Evolutionary conservation across 1,140 invertebrate species (phyloP), one percentile per base, ranked within the genome.

Genomic region (Lucilia cuprina): DNA sequence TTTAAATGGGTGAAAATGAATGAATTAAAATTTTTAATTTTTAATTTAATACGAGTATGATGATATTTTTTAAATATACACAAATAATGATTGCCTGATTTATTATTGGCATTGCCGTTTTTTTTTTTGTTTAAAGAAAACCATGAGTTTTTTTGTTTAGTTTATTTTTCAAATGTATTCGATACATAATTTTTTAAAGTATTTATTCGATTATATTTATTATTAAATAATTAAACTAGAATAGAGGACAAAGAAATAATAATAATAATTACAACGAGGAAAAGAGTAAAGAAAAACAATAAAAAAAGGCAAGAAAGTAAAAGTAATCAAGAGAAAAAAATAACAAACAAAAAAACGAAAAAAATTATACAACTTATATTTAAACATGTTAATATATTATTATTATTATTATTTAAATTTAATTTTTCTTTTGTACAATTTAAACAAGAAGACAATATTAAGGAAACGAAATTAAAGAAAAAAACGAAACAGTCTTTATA

Each of bases 51-150:
- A 35, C 34, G 74, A 77, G 75, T 41, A 78, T 41, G 75, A 70
- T 70, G 65, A 70, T 70, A 70, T 70, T 70, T 17, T 47, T 80
- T 49, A 12, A 80, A 80, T 80, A 80, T 80, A 49, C 77, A 80
- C 77, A 80, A 80, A 80, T 80, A 34, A 41, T 47, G 75, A 19
- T 47, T 17, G 41, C 41, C 10, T 13, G 35, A n/a, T 35, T n/a
- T 17, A n/a, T n/a, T 17, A n/a, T 78, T 78, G n/a, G n/a, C 25
- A 2, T 80, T 55, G 50, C 8, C 2, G 0, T 21, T 78, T 78
- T 47, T 47, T n/a, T n/a, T n/a, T n/a, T n/a, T n/a, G n/a, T n/a
- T n/a, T 1, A 19, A 41, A 78, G n/a, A 60, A 47, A 50, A 25
- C 10, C 19, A 35, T 77, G 12, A 10, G 25, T 50, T 9, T 55